Evolutionary conservation across 1,140 invertebrate genomes (phyloP), one percentile per base, ranked within the genome.

Genomic region (Drosophila nebulosa): DNA sequence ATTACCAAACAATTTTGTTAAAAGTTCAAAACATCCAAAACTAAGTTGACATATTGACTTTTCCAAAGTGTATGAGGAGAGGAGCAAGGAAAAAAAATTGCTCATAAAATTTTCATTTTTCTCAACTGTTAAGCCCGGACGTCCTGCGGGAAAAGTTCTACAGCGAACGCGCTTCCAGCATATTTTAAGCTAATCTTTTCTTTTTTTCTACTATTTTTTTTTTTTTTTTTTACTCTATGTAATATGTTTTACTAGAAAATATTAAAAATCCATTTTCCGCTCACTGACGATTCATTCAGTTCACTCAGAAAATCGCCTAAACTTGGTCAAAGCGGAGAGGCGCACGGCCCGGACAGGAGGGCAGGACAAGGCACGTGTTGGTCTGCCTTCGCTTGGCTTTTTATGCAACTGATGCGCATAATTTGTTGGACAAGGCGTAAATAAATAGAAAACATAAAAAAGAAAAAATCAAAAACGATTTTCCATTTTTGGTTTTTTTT

Each of bases 231-330:
- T 64, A 32, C 32, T 75, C 61, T 46, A 35, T 77, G 65, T 68
- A 66, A 59, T 69, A 69, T 77, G 61, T 73, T 77, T 74, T 50
- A 30, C 50, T 35, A 36, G 46, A 55, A 85, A 79, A 89, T 81
- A 90, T 90, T 90, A 90, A 73, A 90, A 90, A 89, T 89, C 88
- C 89, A 90, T 90, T 90, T 90, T 90, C 88, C 89, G 88, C 88
- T 90, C 77, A 85, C 73, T 90, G 84, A 70, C 89, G 78, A 89
- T 76, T 84, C 74, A 74, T 85, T 90, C 83, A 89, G 78, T 90
- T 89, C 78, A 78, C 89, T 89, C 78, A 78, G 70, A 90, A 90
- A 90, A 84, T 84, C 14, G 39, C 39, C 39, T 46, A 16, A 46
- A 21, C 39, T 46, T 10, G 71, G 71, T 83, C 64, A 68, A 70